A percentile compares a stretch with the other conserved stretches of the same genome.
Evolutionary conservation across 2,797 vertebrate species (phyloP).

Genomic region (Thalassophryne amazonica): DNA sequence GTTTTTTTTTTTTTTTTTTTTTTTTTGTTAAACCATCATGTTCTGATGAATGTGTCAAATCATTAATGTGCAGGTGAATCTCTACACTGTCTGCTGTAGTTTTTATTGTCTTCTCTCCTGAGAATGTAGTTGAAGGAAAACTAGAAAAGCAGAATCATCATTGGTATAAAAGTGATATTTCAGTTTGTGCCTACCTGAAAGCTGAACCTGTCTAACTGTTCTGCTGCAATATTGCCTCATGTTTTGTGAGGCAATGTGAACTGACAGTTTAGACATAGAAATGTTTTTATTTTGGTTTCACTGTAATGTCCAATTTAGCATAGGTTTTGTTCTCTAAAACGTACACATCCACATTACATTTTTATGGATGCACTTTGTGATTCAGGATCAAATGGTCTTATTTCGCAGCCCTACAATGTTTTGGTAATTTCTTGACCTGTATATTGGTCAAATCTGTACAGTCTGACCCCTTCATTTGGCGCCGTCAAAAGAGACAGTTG

Average conservation of each 20-base stretch:
- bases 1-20: not conserved
- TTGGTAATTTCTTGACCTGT: no score
- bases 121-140: slow-evolving; percentile 16
- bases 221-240: not conserved
- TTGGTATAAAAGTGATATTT: slow-evolving; percentile 31
- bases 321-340: not conserved
- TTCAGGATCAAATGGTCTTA: no score
- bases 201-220: slow-evolving; percentile 14
- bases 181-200: slow-evolving; percentile 11
- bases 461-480: no score
- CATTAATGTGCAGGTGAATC: not conserved
- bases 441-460: no score
- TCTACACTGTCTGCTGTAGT: not conserved
- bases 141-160: slow-evolving; percentile 11
- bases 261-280: not conserved
- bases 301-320: not conserved
- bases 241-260: slow-evolving; percentile 3
- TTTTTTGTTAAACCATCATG: not conserved
- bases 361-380: no score
- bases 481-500: no score
- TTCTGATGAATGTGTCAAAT: no score
- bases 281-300: not conserved
- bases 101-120: slow-evolving; percentile 18
- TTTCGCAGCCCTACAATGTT: no score
- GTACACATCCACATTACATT: not conserved